phyloP scores from a whole-genome alignment of 64 coral and sea anemone species.

The Actinia tenebrosa region DNA sequence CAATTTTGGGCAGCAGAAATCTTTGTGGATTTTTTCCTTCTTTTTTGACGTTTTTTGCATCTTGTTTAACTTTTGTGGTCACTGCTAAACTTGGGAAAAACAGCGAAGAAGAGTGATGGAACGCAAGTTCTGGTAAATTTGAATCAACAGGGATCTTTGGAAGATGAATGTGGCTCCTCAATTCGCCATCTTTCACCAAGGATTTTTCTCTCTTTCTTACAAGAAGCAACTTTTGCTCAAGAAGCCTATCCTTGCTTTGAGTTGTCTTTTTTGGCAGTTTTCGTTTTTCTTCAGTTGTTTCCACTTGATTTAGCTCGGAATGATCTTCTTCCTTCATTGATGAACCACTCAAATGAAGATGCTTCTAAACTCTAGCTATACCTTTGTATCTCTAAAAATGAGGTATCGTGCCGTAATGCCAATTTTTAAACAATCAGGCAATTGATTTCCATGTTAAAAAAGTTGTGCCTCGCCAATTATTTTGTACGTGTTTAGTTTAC shows the following conservation, averaged over 20 bases:
- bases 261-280: constrained; percentile 18
- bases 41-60: neutral
- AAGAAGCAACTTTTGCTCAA: neutral
- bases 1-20: neutral
- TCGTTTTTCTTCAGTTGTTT: constrained; percentile 18
- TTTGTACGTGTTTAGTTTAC: neutral
- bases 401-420: too few relatives aligned
- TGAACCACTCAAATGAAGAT: neutral
- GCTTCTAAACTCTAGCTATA: neutral
- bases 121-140: neutral
- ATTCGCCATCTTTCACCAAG: neutral
- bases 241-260: constrained; percentile 6
- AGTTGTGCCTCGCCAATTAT: too few relatives aligned
- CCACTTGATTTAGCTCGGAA: neutral
- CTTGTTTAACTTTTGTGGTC: neutral
- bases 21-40: neutral
- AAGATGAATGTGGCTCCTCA: neutral
- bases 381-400: neutral
- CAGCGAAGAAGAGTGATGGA: neutral
- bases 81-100: neutral
- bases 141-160: neutral
- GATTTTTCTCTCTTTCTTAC: constrained; percentile 1
- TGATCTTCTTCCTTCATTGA: neutral
- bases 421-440: neutral
- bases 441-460: neutral